Conservation (phyloP, 2,888 invertebrate species). For the Oligia strigilis region DNA sequence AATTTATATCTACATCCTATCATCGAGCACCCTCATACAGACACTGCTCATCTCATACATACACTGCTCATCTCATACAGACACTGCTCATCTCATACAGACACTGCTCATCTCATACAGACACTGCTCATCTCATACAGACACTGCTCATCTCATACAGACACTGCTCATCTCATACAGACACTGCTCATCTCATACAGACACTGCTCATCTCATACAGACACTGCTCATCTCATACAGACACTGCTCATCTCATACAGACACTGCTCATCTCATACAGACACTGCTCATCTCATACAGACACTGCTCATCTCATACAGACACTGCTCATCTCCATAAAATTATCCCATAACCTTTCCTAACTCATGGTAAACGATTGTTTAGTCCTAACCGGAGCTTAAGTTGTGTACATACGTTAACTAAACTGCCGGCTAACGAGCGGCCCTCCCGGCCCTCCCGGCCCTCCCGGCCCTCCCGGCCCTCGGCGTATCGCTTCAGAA, state of each 20-base stretch:
- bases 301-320: slow-evolving; percentile 3
- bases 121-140: too few species aligned
- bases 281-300: slow-evolving; percentile 3
- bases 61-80: too few species aligned
- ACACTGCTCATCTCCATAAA: slow-evolving; percentile 26
- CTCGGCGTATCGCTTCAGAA: slow-evolving; percentile 20
- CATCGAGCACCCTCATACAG: slow-evolving; percentile 8
- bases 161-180: too few species aligned
- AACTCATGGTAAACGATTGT: slow-evolving; percentile 27
- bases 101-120: too few species aligned
- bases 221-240: slow-evolving; percentile 23
- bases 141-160: too few species aligned
- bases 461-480: neutral
- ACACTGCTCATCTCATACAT: slow-evolving; percentile 20
- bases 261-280: slow-evolving; percentile 3
- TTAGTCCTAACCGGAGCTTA: slow-evolving; percentile 25
- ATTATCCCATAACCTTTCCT: slow-evolving; percentile 34
- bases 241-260: slow-evolving; percentile 3
- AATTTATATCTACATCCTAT: neutral
- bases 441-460: too few species aligned
- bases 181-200: too few species aligned
- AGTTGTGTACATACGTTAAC: slow-evolving; percentile 36
- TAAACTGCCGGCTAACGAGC: slow-evolving; percentile 34
- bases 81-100: too few species aligned
- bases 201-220: too few species aligned